These are phyloP conservation scores for Dallia pectoralis DNA, from an alignment of 2,797 vertebrate genomes.

Conservation along the genomic window DNA sequence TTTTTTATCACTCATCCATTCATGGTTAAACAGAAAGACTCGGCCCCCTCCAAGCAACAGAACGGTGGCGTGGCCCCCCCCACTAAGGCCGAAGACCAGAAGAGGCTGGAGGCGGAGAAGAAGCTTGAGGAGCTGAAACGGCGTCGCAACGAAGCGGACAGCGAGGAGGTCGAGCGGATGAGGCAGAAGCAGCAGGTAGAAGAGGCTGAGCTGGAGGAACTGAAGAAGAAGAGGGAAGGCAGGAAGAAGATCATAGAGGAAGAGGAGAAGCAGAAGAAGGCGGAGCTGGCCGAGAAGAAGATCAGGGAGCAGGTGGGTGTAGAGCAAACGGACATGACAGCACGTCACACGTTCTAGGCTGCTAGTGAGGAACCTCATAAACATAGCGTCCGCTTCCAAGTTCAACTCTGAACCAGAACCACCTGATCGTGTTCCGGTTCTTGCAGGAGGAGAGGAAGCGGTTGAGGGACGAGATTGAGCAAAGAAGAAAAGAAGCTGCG, in stretches of 20 bases:
- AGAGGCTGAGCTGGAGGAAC: constrained; percentile 85
- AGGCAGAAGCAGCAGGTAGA: constrained; percentile 91
- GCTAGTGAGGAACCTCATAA: neutral
- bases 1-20: no score
- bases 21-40: neutral
- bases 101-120: constrained; percentile 78
- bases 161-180: constrained; percentile 87
- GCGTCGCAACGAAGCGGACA: constrained; percentile 79
- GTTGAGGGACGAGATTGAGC: constrained; percentile 95
- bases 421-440: neutral
- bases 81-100: constrained; percentile 52
- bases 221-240: constrained; percentile 92
- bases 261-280: constrained; percentile 87
- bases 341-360: no score
- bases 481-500: constrained; percentile 91
- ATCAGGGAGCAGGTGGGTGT: constrained; percentile 82
- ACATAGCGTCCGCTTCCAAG: neutral
- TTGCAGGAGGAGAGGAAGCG: constrained; percentile 90
- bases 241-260: constrained; percentile 90
- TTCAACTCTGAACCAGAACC: neutral
- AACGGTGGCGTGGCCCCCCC: constrained; percentile 70
- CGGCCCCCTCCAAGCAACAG: constrained; percentile 65
- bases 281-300: constrained; percentile 85
- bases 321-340: neutral
- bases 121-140: constrained; percentile 85